These are phyloP conservation scores for Plebejus anna DNA, from an alignment of 2,888 invertebrate species.

Conservation along the genomic window DNA sequence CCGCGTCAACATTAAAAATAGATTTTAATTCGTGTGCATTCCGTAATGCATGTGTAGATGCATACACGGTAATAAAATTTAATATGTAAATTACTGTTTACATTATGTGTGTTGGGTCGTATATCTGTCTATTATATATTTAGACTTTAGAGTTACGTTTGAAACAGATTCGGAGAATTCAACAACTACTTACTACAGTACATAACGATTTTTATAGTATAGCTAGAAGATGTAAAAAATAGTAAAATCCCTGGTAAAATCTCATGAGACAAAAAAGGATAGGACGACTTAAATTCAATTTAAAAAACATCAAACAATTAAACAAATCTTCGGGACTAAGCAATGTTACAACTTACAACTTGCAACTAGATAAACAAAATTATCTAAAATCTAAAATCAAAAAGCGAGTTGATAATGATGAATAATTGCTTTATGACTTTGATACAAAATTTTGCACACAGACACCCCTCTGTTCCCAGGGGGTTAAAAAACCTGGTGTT, in stretches of 20 bases:
- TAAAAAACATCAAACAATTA: no score
- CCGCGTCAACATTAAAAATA: constrained; percentile 76
- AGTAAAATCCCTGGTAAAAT: no score
- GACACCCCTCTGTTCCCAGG: not conserved
- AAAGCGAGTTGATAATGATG: no score
- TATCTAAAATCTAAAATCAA: no score
- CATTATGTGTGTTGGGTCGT: not conserved
- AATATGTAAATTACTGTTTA: constrained; percentile 19
- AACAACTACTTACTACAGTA: not conserved
- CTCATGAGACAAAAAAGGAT: no score
- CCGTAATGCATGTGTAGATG: constrained; percentile 10
- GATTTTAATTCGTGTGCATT: constrained; percentile 62
- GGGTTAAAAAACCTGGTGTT: not conserved
- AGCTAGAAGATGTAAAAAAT: no score
- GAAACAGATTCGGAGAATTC: not conserved
- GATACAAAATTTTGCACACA: not conserved
- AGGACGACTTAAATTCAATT: no score
- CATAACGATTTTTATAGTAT: not conserved
- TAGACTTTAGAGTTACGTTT: not conserved
- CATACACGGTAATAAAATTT: constrained; percentile 13
- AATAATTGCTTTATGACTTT: no score
- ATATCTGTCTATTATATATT: not conserved
- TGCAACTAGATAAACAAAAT: no score
- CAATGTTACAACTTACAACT: no score
- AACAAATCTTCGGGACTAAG: no score